Percentiles rank a stretch among this genome's conserved stretches.
These are phyloP conservation scores for Ellobius talpinus DNA, from an alignment of 2,113 vertebrate species.

Conservation along the genomic window DNA sequence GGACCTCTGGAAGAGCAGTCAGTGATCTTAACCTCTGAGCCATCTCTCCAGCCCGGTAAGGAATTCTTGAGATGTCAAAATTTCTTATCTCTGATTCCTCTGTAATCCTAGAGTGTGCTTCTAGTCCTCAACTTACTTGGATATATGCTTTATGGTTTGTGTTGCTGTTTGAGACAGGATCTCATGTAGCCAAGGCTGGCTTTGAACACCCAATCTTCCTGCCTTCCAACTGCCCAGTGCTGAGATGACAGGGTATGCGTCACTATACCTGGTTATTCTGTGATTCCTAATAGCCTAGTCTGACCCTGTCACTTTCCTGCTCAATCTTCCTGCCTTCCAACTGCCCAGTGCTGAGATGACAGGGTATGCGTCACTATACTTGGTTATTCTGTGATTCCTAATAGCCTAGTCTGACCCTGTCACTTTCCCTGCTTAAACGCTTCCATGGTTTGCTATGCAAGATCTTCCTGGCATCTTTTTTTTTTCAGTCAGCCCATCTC, in stretches of 20 bases:
- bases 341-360: background rate
- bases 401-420: background rate
- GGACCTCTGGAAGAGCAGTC: too few species aligned
- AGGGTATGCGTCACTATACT: background rate
- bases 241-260: background rate
- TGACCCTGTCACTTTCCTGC: too few species aligned
- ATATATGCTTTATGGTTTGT: background rate
- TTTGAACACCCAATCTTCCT: background rate
- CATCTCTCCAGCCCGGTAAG: too few species aligned
- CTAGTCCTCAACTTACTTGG: background rate
- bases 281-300: background rate
- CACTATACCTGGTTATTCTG: background rate
- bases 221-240: background rate
- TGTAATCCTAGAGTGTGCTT: background rate
- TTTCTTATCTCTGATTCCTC: background rate
- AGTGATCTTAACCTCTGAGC: too few species aligned
- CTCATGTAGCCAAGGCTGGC: background rate
- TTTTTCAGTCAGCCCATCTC: background rate
- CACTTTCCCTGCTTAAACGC: background rate
- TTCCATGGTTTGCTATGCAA: background rate
- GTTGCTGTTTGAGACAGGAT: background rate
- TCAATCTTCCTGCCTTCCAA: background rate
- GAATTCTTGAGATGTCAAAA: slow-evolving; percentile 25
- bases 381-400: background rate
- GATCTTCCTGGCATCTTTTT: background rate